A percentile compares a stretch with the other conserved stretches of the same genome.
These are phyloP conservation scores for Tachyglossus aculeatus DNA, from an alignment of 2,797 vertebrate species.

Conservation along the genomic window DNA sequence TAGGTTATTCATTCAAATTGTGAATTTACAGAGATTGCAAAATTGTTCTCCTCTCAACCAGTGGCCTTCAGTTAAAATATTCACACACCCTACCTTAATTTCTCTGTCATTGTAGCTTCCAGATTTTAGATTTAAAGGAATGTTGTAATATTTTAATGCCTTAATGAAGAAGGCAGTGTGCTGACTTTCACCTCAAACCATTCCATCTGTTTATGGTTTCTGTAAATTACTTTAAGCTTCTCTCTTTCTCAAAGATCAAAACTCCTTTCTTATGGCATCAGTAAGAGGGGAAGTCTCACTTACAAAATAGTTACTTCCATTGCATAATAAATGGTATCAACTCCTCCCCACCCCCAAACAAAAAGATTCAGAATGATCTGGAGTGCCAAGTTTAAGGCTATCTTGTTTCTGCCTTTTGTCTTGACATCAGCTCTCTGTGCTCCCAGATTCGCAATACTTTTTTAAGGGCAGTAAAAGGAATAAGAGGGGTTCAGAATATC, in stretches of 20 bases:
- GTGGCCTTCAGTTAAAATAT: constrained; percentile 9
- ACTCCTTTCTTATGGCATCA: neutral
- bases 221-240: constrained; percentile 27
- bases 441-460: too few species aligned
- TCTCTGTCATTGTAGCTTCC: neutral
- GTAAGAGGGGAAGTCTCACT: neutral
- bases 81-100: constrained; percentile 7
- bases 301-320: constrained; percentile 13
- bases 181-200: too few species aligned
- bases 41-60: constrained; percentile 10
- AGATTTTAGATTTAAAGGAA: constrained; percentile 19
- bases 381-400: neutral
- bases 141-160: neutral
- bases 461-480: neutral
- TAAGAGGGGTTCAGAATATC: constrained; percentile 63
- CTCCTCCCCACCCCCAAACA: constrained; percentile 20
- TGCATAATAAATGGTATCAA: neutral
- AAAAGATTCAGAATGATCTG: neutral
- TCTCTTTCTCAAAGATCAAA: neutral
- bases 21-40: neutral
- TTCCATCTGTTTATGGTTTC: too few species aligned
- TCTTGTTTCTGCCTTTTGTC: too few species aligned
- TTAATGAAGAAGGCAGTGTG: too few species aligned
- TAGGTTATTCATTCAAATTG: neutral
- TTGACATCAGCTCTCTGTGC: too few species aligned